A percentile compares a stretch with the other conserved stretches of the same genome.
phyloP scores from a whole-genome alignment of 2,888 invertebrate species.

The Ceratothoa steindachneri region DNA sequence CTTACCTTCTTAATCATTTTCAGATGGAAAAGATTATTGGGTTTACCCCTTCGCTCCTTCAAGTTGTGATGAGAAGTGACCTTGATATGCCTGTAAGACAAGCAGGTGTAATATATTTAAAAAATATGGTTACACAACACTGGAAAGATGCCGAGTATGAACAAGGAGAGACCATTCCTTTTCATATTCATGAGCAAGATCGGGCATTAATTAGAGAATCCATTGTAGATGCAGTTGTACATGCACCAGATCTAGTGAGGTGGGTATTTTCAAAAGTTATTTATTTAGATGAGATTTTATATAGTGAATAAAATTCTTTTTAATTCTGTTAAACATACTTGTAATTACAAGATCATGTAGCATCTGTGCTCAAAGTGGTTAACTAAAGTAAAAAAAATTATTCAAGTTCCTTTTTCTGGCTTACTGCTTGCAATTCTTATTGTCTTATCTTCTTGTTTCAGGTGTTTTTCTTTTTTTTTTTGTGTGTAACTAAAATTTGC shows the following conservation, averaged over 20 bases:
- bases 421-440: too few species aligned
- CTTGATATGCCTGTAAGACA: conserved; percentile 88
- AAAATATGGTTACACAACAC: conserved; percentile 81
- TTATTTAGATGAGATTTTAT: neutral
- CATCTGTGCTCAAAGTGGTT: too few species aligned
- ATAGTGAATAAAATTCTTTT: too few species aligned
- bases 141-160: conserved; percentile 78
- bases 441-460: too few species aligned
- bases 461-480: too few species aligned
- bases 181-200: conserved; percentile 93
- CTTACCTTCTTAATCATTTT: too few species aligned
- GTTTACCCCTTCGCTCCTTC: conserved; percentile 86
- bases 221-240: conserved; percentile 92
- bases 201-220: conserved; percentile 84
- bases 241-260: conserved; percentile 82
- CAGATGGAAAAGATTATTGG: conserved; percentile 93
- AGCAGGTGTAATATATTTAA: conserved; percentile 92
- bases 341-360: too few species aligned
- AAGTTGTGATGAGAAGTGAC: conserved; percentile 87
- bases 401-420: too few species aligned
- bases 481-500: too few species aligned
- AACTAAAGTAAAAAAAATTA: too few species aligned
- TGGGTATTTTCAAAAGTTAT: conserved; percentile 22
- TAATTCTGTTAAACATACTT: too few species aligned
- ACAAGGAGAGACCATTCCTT: conserved; percentile 66